Base-by-base conservation (phyloP, 2,113 vertebrate genomes). In the Dicrurus megarhynchus region DNA sequence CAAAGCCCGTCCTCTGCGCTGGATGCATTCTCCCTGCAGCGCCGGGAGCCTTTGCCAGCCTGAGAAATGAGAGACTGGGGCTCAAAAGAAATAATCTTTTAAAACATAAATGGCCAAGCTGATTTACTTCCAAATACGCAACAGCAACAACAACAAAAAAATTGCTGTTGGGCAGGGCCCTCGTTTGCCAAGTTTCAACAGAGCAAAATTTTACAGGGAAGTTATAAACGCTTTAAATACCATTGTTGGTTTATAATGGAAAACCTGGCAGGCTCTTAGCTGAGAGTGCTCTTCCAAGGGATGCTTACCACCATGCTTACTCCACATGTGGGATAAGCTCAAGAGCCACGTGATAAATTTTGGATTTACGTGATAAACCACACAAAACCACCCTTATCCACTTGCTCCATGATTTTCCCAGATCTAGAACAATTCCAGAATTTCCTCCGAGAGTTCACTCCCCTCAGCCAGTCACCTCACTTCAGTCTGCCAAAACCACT, bases 41-140 rank as follows among this genome's bases (percentile, higher is more conserved):
- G 1, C 81, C 0, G 5, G 74, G n/a, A 92, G 82, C 47, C 71
- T 83, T 79, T 91, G 89, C 87, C 91, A 96, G 87, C 81, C 82
- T 46, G 71, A 90, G 87, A 95, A 96, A 96, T 81, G 75, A 94
- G 87, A 96, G 75, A 1, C 87, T 60, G 69, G 53, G 80, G 68
- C 88, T 93, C 91, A 76, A 44, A 95, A 87, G 92, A 83, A 87
- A 84, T 91, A 89, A 95, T 88, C 90, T 95, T 90, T 78, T 74
- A 33, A 84, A 93, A 90, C 59, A 93, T 65, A 96, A 95, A 95
- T 41, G 75, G 83, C 92, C 95, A 91, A 94, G 82, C 88, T 89
- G 92, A 96, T 96, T 95, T 81, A 63, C 88, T 96, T 94, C 89
- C 84, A 91, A 97, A 91, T 41, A 89, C 7, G 2, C 33, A 47